phyloP scores from a whole-genome alignment of 2,888 invertebrate species.

The Standfussiana lucernea region DNA sequence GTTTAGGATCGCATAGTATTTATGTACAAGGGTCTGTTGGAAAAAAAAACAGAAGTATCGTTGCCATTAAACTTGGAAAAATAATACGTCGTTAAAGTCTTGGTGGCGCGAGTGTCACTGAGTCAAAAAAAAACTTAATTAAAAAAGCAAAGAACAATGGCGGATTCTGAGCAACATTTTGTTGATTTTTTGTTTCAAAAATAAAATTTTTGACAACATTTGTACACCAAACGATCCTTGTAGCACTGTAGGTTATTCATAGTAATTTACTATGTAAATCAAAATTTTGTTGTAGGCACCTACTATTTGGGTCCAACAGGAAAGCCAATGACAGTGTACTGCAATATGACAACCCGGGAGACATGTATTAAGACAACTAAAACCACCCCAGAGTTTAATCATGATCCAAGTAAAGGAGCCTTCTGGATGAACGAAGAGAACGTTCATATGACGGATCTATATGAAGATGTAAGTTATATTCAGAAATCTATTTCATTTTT shows the following conservation, averaged over 20 bases:
- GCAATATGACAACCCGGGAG: slow-evolving; percentile 38
- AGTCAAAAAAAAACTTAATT: too few relatives aligned
- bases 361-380: slow-evolving; percentile 15
- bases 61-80: too few relatives aligned
- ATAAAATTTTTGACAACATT: too few relatives aligned
- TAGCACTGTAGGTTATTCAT: neutral
- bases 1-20: too few relatives aligned
- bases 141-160: too few relatives aligned
- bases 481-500: neutral
- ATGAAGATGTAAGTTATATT: slow-evolving; percentile 15
- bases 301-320: slow-evolving; percentile 14
- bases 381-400: neutral
- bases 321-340: slow-evolving; percentile 12
- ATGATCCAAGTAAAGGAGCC: slow-evolving; percentile 5
- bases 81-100: too few relatives aligned
- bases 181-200: too few relatives aligned
- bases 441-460: slow-evolving; percentile 17
- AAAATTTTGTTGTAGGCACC: neutral
- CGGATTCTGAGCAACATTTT: too few relatives aligned
- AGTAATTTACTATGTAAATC: neutral
- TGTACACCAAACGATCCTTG: too few relatives aligned
- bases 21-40: too few relatives aligned
- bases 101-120: too few relatives aligned
- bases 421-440: slow-evolving; percentile 31
- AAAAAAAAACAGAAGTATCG: too few relatives aligned